A percentile compares a stretch with the other conserved stretches of the same genome.
phyloP scores from a whole-genome alignment of 2,888 invertebrate genomes.

The Ditylenchus weischeri region DNA sequence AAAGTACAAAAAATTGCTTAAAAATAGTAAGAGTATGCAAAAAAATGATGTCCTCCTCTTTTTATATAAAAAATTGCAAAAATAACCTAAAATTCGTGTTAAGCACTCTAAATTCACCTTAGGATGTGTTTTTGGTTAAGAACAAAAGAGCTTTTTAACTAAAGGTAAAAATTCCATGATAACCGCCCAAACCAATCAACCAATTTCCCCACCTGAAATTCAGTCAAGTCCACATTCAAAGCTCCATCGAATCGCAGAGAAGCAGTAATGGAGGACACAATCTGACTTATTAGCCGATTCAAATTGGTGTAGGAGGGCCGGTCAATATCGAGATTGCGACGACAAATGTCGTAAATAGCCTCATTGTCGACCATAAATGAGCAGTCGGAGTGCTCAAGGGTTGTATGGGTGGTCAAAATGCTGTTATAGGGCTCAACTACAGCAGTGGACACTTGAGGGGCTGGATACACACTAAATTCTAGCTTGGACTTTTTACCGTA shows the following conservation, averaged over 20 bases:
- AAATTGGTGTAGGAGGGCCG: constrained; percentile 81
- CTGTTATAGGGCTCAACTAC: constrained; percentile 95
- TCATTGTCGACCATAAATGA: constrained; percentile 83
- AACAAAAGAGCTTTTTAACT: no score
- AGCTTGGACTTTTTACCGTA: constrained; percentile 64
- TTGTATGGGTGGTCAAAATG: constrained; percentile 88
- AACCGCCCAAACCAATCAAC: no score
- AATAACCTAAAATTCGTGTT: no score
- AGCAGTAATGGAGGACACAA: constrained; percentile 74
- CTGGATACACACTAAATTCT: constrained; percentile 76
- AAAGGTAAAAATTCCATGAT: no score
- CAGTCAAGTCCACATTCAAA: constrained; percentile 79
- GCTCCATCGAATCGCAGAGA: constrained; percentile 85
- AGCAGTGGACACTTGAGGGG: constrained; percentile 65
- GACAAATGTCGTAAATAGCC: constrained; percentile 85
- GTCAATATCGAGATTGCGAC: constrained; percentile 68
- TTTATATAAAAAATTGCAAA: no score
- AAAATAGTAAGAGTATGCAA: no score
- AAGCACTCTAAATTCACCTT: no score
- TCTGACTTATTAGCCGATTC: constrained; percentile 89
- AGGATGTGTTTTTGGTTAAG: no score
- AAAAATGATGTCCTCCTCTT: no score
- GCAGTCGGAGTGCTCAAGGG: constrained; percentile 86
- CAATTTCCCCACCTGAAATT: constrained; percentile 60
- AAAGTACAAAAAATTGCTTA: no score